These are phyloP conservation scores for Galerucella calmariensis DNA, from an alignment of 2,888 invertebrate genomes.

Conservation along the genomic window DNA sequence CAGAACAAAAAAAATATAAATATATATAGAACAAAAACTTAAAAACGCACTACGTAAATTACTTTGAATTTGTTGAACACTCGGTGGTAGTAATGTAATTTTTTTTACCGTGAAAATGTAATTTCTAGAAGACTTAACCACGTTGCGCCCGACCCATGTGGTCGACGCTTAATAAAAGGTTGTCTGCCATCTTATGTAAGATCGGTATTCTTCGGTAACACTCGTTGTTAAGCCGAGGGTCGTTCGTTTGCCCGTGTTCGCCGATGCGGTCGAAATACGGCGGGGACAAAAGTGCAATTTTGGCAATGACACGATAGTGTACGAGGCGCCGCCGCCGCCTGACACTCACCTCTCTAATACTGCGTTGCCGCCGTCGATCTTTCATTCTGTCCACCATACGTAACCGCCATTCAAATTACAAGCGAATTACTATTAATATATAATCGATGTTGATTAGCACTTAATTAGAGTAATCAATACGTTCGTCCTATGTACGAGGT, in stretches of 20 bases:
- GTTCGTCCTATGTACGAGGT: background rate
- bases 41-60: slow-evolving; percentile 14
- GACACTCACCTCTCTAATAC: slow-evolving; percentile 10
- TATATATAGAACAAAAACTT: slow-evolving; percentile 7
- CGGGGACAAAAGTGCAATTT: slow-evolving; percentile 42
- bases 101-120: slow-evolving; percentile 40
- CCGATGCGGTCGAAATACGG: slow-evolving; percentile 9
- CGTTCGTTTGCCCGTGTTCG: slow-evolving; percentile 18
- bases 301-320: slow-evolving; percentile 25
- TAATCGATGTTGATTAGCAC: background rate
- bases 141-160: slow-evolving; percentile 67
- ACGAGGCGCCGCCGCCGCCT: slow-evolving; percentile 11
- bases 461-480: background rate
- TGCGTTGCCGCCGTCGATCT: background rate
- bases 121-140: slow-evolving; percentile 52
- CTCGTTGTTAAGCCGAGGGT: slow-evolving; percentile 21
- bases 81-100: slow-evolving; percentile 32
- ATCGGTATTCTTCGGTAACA: slow-evolving; percentile 49
- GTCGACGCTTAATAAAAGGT: slow-evolving; percentile 64
- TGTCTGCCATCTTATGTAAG: slow-evolving; percentile 60
- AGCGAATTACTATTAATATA: background rate
- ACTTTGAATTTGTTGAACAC: background rate
- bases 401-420: background rate
- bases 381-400: background rate
- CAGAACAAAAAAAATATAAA: slow-evolving; percentile 43